Conservation (phyloP, 2,113 vertebrate genomes). For the Chionomys nivalis region DNA sequence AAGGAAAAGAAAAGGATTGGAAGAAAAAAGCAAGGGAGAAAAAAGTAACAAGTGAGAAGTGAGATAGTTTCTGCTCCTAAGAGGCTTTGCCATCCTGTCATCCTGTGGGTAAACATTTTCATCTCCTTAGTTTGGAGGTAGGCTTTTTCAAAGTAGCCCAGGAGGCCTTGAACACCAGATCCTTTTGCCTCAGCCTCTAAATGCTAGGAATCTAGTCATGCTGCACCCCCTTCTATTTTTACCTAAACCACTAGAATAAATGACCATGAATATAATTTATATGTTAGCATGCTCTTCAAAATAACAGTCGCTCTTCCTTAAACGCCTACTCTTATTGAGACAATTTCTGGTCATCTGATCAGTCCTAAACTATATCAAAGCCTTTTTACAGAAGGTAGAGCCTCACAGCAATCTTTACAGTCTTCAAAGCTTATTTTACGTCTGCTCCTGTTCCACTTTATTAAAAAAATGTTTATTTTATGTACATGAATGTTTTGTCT, state of each 20-base stretch:
- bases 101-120: background rate
- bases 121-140: background rate
- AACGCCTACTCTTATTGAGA: background rate
- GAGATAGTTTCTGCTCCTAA: constrained; percentile 28
- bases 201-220: background rate
- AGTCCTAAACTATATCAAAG: background rate
- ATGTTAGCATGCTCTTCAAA: constrained; percentile 6
- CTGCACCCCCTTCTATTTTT: background rate
- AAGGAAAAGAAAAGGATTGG: background rate
- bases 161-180: no score
- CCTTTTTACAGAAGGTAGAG: background rate
- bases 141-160: background rate
- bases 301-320: background rate
- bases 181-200: no score
- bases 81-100: background rate
- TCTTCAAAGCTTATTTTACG: background rate
- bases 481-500: background rate
- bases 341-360: background rate
- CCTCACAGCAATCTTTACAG: background rate
- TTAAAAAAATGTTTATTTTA: background rate
- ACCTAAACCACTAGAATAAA: constrained; percentile 35
- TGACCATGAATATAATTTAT: background rate
- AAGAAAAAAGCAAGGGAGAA: background rate
- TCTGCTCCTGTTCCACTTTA: background rate
- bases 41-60: background rate